A percentile compares a stretch with the other conserved stretches of the same genome.
Conservation (phyloP, 2,888 invertebrate species). For the Lithophane leautieri region DNA sequence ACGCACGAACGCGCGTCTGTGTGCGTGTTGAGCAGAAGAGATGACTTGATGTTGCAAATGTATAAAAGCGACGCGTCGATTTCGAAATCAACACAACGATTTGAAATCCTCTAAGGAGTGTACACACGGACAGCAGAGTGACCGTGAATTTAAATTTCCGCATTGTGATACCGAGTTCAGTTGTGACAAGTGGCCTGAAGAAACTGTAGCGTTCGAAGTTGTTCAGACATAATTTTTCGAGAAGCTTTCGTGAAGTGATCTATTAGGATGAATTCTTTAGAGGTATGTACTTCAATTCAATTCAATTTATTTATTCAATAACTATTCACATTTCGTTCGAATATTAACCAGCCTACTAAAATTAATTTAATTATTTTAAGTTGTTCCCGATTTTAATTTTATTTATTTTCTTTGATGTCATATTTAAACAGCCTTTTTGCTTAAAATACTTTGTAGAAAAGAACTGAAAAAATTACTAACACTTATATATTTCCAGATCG, state of each 20-base stretch:
- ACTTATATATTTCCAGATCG: constrained; percentile 73
- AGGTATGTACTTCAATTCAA: constrained; percentile 70
- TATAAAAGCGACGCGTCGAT: constrained; percentile 89
- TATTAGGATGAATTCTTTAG: constrained; percentile 80
- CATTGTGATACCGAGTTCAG: constrained; percentile 78
- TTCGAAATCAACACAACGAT: constrained; percentile 90
- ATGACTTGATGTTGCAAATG: constrained; percentile 88
- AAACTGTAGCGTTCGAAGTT: constrained; percentile 74
- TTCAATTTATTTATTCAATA: no score
- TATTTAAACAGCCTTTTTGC: neutral
- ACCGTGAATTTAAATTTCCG: constrained; percentile 84
- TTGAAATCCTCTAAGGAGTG: constrained; percentile 87
- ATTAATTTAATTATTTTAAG: neutral
- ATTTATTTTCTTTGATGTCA: neutral
- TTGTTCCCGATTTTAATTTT: neutral
- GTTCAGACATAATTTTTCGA: constrained; percentile 55
- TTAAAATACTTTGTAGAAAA: neutral
- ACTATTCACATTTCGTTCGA: no score
- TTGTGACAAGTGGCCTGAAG: constrained; percentile 80
- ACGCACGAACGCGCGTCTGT: constrained; percentile 70
- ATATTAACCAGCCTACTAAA: neutral
- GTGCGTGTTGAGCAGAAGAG: constrained; percentile 78
- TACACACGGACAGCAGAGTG: constrained; percentile 79
- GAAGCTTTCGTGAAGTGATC: constrained; percentile 73
- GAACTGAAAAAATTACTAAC: no score